Base-by-base conservation (phyloP, 2,113 vertebrate genomes). In the Psammodynastes pulverulentus region DNA sequence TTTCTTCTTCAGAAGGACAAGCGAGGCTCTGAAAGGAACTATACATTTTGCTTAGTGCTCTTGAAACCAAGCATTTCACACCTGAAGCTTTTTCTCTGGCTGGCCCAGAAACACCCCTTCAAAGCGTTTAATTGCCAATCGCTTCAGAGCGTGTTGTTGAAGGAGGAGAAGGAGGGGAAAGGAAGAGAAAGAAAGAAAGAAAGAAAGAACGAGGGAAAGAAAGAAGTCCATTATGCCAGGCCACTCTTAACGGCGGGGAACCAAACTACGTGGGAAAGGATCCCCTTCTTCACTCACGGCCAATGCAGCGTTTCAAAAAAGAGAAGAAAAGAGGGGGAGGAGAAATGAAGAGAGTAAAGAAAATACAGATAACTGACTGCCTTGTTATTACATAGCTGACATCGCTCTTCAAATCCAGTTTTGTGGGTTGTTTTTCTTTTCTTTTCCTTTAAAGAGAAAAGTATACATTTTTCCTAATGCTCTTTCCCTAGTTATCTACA, bases 41-140 rank as follows among this genome's bases (percentile, higher is more conserved):
- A 98, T 97, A 98, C 98, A 98, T 99, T 98, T 99, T 99, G 98
- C 98, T 97, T 98, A 98, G 98, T 98, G 98, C 99, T 99, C 98
- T 99, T 98, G 98, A 99, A 98, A 98, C 98, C 98, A 98, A 99
- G 98, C 98, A 98, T 98, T 99, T 99, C 98, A 99, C 99, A 99
- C 99, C 99, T 99, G 99, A 99, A 99, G 98, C 98, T 98, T 98
- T 98, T 99, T 98, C 98, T 98, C 98, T 98, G 97, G 93, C 98
- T 96, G 97, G 97, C 98, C 98, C 97, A 98, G 98, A 98, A 98
- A 98, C 98, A 98, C 98, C 98, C 98, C 99, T 99, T 99, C 98
- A 99, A 98, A 98, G 98, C 98, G 98, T 99, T 99, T 99, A 99
- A 99, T 99, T 99, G 98, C 98, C 98, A 98, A 99, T 99, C 98